Conservation (phyloP, 53 echinoderm and acorn worm species). For the Antedon mediterranea region DNA sequence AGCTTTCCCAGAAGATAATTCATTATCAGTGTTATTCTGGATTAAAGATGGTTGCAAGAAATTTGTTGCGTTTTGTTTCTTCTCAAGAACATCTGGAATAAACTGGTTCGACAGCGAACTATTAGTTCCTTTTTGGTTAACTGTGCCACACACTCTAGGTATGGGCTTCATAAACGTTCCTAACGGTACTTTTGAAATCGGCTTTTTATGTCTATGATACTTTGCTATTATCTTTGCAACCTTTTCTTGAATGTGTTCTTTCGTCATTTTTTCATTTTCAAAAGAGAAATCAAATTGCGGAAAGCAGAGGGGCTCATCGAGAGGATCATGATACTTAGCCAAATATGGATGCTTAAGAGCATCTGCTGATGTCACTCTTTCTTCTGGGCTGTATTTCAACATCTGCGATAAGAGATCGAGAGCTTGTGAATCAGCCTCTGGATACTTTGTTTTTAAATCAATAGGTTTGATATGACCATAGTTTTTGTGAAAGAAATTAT, state of each 20-base stretch:
- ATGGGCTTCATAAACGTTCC: not conserved
- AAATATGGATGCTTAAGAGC: slow-evolving; percentile 84
- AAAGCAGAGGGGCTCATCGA: slow-evolving; percentile 71
- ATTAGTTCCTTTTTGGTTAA: not conserved
- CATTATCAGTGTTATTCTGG: not conserved
- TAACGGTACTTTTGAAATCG: not conserved
- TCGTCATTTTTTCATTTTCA: slow-evolving; percentile 55
- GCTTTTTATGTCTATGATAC: slow-evolving; percentile 31
- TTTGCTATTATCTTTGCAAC: slow-evolving; percentile 87
- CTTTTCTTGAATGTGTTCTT: slow-evolving; percentile 68
- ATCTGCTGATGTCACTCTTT: slow-evolving; percentile 53
- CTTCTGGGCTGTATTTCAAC: slow-evolving; percentile 62
- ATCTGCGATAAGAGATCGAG: slow-evolving; percentile 71
- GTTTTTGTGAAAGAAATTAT: slow-evolving; percentile 71
- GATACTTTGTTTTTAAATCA: slow-evolving; percentile 43
- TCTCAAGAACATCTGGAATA: not conserved
- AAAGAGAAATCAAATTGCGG: slow-evolving; percentile 94
- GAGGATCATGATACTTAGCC: slow-evolving; percentile 66
- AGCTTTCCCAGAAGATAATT: not conserved
- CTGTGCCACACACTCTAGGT: not conserved
- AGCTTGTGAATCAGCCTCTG: slow-evolving; percentile 45
- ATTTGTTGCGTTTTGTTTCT: not conserved
- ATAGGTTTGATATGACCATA: slow-evolving; percentile 51
- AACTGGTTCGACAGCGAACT: not conserved
- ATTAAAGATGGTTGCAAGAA: not conserved